Evolutionary conservation across 1,140 invertebrate species (phyloP).

Genomic region (Conus betulinus): DNA sequence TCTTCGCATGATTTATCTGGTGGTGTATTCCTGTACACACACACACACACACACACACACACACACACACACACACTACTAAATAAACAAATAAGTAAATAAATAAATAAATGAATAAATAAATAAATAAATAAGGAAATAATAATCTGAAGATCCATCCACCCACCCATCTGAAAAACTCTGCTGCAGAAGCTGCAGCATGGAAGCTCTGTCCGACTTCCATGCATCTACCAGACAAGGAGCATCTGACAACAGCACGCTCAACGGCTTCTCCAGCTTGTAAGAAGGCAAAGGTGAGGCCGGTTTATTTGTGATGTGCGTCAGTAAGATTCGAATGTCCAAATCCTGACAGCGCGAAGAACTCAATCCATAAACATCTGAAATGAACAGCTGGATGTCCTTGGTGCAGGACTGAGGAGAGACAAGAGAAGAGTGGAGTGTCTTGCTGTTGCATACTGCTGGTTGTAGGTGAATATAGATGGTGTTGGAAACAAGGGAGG

Average conservation of each 20-base stretch:
- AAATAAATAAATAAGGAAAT: too few relatives aligned
- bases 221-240: background rate
- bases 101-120: too few relatives aligned
- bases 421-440: background rate
- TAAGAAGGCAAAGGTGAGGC: background rate
- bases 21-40: too few relatives aligned
- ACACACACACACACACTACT: too few relatives aligned
- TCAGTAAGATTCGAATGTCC: conserved; percentile 58
- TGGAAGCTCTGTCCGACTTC: conserved; percentile 10
- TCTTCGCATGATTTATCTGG: too few relatives aligned
- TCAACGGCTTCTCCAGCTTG: conserved; percentile 34
- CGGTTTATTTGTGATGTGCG: conserved; percentile 49
- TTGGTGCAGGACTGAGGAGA: conserved; percentile 40
- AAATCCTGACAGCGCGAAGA: conserved; percentile 52
- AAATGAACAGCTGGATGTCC: conserved; percentile 49
- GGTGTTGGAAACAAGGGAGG: conserved; percentile 51
- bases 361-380: conserved; percentile 51
- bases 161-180: conserved; percentile 18
- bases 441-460: background rate
- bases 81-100: too few relatives aligned
- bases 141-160: too few relatives aligned
- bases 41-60: too few relatives aligned
- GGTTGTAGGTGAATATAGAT: conserved; percentile 64
- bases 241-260: conserved; percentile 45
- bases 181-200: conserved; percentile 12